Conservation (phyloP, 1,140 invertebrate genomes). For the Lycorma delicatula region DNA sequence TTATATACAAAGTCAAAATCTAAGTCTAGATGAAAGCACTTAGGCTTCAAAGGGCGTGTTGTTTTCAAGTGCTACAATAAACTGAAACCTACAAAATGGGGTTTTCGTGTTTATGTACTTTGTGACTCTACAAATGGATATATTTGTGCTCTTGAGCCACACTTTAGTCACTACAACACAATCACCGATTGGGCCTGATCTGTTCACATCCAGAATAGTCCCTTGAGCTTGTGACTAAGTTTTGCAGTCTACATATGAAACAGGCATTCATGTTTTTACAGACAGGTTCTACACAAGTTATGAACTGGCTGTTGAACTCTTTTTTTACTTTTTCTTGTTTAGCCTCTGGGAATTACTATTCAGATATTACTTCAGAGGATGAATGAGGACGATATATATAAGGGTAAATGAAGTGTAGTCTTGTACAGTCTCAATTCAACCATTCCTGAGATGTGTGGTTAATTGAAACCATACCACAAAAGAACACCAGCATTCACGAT, state of each 20-base stretch:
- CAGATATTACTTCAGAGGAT: too few species aligned
- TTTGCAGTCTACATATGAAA: neutral
- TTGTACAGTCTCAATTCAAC: too few species aligned
- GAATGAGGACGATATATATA: too few species aligned
- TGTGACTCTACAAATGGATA: slow-evolving; percentile 3
- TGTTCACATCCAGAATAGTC: slow-evolving; percentile 5
- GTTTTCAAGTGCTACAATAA: slow-evolving; percentile 14
- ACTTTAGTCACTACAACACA: neutral
- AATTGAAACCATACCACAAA: too few species aligned
- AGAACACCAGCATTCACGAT: too few species aligned
- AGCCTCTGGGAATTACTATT: too few species aligned
- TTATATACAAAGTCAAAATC: neutral
- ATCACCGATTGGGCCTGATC: neutral
- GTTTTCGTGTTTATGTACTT: slow-evolving; percentile 5
- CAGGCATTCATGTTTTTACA: slow-evolving; percentile 6
- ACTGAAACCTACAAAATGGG: slow-evolving; percentile 12
- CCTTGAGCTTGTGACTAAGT: neutral
- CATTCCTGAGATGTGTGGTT: too few species aligned
- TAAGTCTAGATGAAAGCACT: slow-evolving; percentile 9
- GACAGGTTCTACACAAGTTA: slow-evolving; percentile 7
- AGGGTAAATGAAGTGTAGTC: too few species aligned
- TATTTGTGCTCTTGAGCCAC: neutral
- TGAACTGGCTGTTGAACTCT: neutral
- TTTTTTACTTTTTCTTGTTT: too few species aligned
- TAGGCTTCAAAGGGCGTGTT: slow-evolving; percentile 8